Conservation (phyloP, 2,797 vertebrate species). For the Cyprinodon diabolis region DNA sequence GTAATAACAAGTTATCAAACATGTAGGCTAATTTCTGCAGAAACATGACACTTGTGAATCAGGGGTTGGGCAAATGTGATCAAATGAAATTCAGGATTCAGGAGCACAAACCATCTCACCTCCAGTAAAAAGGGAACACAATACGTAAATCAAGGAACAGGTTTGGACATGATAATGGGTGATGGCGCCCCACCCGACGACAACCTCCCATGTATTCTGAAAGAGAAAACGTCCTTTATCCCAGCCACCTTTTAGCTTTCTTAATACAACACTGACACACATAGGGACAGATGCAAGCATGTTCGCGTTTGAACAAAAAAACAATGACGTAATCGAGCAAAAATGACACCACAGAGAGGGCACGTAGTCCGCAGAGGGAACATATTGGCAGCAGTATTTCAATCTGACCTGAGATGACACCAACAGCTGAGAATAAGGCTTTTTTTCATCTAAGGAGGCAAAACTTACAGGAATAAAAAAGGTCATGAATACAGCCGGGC, state of each 20-base stretch:
- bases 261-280: not conserved
- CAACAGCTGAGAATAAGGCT: not conserved
- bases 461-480: not conserved
- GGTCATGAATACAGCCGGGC: not conserved
- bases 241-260: constrained; percentile 5
- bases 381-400: constrained; percentile 4
- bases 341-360: not conserved
- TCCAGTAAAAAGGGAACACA: constrained; percentile 9
- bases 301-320: constrained; percentile 5
- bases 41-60: not conserved
- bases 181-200: constrained; percentile 45
- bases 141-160: constrained; percentile 32
- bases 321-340: not conserved
- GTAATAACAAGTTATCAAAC: not conserved
- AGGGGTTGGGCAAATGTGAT: not conserved
- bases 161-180: constrained; percentile 53
- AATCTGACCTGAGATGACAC: constrained; percentile 4
- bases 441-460: not conserved
- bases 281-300: not conserved
- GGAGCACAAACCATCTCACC: constrained; percentile 5
- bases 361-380: constrained; percentile 1
- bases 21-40: not conserved
- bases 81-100: not conserved
- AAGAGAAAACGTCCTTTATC: constrained; percentile 25
- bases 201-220: constrained; percentile 11